Percentiles rank a stretch among this genome's conserved stretches.
Conservation (phyloP, 2,797 vertebrate species). For the Phataginus tetradactyla region DNA sequence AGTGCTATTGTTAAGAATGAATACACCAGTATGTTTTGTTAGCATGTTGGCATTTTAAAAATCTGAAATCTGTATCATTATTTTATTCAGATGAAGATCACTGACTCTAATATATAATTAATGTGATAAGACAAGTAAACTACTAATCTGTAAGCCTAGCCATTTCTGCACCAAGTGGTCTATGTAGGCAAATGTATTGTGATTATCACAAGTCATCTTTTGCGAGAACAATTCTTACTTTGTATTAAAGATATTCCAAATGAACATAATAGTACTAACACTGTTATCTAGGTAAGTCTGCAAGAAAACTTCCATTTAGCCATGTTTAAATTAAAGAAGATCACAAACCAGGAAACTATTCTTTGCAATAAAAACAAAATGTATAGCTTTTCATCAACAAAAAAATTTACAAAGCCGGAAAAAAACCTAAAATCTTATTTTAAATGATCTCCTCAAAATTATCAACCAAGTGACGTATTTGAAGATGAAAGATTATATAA, state of each 20-base stretch:
- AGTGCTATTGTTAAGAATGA: not conserved
- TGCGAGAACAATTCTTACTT: not conserved
- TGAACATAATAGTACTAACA: not conserved
- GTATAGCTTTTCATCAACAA: not conserved
- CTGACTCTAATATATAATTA: not conserved
- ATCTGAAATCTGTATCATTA: not conserved
- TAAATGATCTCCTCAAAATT: not conserved
- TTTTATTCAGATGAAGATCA: not conserved
- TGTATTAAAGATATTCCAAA: not conserved
- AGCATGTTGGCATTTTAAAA: not conserved
- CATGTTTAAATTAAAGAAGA: not conserved
- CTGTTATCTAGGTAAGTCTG: not conserved
- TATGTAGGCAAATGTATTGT: not conserved
- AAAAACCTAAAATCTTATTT: not conserved
- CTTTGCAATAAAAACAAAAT: not conserved
- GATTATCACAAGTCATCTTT: not conserved
- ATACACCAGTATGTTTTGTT: not conserved
- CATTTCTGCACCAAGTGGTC: not conserved
- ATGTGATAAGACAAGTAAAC: not conserved
- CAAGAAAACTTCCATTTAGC: not conserved
- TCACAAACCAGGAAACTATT: not conserved
- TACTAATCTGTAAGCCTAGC: not conserved
- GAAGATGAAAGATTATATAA: not conserved
- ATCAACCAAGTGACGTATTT: not conserved
- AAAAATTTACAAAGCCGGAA: not conserved